Percentiles rank a stretch among this genome's conserved stretches.
These are phyloP conservation scores for Aphis gossypii DNA, from an alignment of 1,140 invertebrate species.

Conservation along the genomic window DNA sequence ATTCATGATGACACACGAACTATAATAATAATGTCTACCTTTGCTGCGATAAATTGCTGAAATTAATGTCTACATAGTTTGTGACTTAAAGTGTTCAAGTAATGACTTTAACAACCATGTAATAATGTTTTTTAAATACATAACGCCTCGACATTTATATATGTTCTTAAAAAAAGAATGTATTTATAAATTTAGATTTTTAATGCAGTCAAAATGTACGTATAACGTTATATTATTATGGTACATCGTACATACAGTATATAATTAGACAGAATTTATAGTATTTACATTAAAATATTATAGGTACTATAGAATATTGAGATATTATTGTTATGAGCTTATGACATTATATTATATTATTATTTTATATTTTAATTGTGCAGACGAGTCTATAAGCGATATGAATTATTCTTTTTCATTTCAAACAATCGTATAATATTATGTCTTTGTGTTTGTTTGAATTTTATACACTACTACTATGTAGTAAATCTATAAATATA, in stretches of 20 bases:
- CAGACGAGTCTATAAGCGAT: too few species aligned
- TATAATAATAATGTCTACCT: neutral
- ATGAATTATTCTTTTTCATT: too few species aligned
- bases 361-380: neutral
- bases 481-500: neutral
- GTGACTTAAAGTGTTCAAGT: neutral
- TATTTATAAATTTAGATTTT: neutral
- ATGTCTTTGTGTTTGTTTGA: too few species aligned
- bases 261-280: neutral
- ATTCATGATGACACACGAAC: neutral
- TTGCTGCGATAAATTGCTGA: slow-evolving; percentile 8
- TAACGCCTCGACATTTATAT: neutral
- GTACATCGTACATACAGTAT: too few species aligned
- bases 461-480: too few species aligned
- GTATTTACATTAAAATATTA: neutral
- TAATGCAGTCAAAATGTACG: neutral
- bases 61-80: slow-evolving; percentile 29
- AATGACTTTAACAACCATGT: neutral
- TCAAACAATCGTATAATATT: too few species aligned
- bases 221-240: neutral
- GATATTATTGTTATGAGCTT: neutral
- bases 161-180: neutral
- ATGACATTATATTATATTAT: neutral
- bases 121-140: neutral
- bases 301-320: neutral